Percentiles rank a stretch among this genome's conserved stretches.
Evolutionary conservation across 2,797 vertebrate genomes (phyloP).

Genomic region (Valencia hispanica): DNA sequence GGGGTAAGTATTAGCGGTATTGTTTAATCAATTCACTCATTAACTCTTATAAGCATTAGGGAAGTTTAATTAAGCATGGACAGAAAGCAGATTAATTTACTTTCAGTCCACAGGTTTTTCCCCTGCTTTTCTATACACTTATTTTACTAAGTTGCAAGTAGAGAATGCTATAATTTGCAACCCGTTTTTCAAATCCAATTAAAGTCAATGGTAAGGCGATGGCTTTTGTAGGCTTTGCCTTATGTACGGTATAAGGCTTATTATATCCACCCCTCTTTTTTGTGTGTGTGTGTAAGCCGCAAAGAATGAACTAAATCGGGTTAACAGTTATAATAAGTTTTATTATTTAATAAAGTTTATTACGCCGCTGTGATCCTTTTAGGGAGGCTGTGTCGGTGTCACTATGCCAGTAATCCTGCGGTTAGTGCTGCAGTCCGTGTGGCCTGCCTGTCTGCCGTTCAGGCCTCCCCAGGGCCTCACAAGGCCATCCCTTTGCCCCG

Average conservation of each 20-base stretch:
- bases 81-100: conserved; percentile 99
- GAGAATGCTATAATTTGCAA: conserved; percentile 99
- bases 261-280: conserved; percentile 97
- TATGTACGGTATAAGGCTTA: conserved; percentile 99
- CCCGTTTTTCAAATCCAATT: conserved; percentile 99
- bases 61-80: conserved; percentile 99
- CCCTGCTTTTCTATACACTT: conserved; percentile 82
- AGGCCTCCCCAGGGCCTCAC: conserved; percentile 79
- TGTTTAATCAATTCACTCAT: conserved; percentile 99
- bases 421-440: conserved; percentile 87
- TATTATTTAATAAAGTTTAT: conserved; percentile 99
- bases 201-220: conserved; percentile 99
- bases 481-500: conserved; percentile 73
- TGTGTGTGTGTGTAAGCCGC: conserved; percentile 95
- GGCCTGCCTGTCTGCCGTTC: conserved; percentile 81
- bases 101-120: conserved; percentile 93
- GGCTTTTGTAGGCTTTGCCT: conserved; percentile 95
- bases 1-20: conserved; percentile 99
- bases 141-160: conserved; percentile 99
- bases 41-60: conserved; percentile 99
- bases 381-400: conserved; percentile 97
- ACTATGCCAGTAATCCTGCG: conserved; percentile 94
- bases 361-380: conserved; percentile 99
- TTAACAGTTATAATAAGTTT: conserved; percentile 99
- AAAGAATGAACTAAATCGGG: conserved; percentile 99